A percentile compares a stretch with the other conserved stretches of the same genome.
Evolutionary conservation across 2,888 invertebrate genomes (phyloP).

Genomic region (Spicauda simplicius): DNA sequence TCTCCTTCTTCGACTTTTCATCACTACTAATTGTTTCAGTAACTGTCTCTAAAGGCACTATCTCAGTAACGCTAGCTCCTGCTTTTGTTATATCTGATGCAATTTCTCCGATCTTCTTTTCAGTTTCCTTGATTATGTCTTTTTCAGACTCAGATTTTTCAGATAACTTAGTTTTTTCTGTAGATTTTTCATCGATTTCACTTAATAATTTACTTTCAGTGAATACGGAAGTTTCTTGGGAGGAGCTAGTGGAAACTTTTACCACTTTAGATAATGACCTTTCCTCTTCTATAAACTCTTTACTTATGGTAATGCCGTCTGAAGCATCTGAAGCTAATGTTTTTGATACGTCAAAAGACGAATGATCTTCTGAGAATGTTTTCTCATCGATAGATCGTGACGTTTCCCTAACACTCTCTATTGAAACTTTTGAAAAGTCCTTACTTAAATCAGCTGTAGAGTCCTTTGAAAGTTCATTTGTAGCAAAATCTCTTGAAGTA

Average conservation of each 20-base stretch:
- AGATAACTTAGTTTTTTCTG: conserved; percentile 57
- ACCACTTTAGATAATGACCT: conserved; percentile 66
- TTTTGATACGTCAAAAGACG: conserved; percentile 78
- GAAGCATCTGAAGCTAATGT: conserved; percentile 79
- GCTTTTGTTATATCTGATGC: conserved; percentile 56
- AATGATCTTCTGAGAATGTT: conserved; percentile 79
- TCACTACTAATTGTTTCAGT: conserved; percentile 50
- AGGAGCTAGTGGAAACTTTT: conserved; percentile 67
- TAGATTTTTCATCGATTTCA: conserved; percentile 67
- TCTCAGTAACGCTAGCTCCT: conserved; percentile 16
- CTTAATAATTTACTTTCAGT: conserved; percentile 75
- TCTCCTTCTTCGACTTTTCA: conserved; percentile 46
- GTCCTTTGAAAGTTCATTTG: conserved; percentile 79
- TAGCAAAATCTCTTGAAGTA: conserved; percentile 79
- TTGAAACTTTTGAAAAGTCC: conserved; percentile 77
- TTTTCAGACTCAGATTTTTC: conserved; percentile 59
- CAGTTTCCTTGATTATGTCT: conserved; percentile 60
- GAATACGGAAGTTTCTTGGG: conserved; percentile 73
- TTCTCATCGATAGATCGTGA: conserved; percentile 79
- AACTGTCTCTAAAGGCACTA: conserved; percentile 13
- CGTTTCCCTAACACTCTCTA: conserved; percentile 77
- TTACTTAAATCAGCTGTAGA: conserved; percentile 78
- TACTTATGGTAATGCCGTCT: conserved; percentile 70
- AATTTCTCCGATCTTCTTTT: conserved; percentile 60
- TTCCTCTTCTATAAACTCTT: conserved; percentile 73